A percentile compares a stretch with the other conserved stretches of the same genome.
Evolutionary conservation across 2,888 invertebrate species (phyloP).

Genomic region (Drosophila neotestacea): DNA sequence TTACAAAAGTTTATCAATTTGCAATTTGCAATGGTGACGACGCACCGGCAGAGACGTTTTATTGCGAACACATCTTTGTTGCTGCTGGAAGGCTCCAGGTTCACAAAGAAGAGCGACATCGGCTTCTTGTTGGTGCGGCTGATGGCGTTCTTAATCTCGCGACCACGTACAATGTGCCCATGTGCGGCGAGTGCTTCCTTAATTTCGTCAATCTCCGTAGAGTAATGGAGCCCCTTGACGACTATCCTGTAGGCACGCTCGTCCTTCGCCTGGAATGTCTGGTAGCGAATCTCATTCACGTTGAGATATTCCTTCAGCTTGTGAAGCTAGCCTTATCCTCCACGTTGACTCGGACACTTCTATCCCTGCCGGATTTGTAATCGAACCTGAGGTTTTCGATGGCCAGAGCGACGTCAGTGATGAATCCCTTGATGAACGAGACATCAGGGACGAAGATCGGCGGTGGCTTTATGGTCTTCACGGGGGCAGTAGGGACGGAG

Average conservation of each 20-base stretch:
- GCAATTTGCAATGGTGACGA: too few relatives aligned
- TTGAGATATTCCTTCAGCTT: background rate
- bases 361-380: background rate
- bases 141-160: too few relatives aligned
- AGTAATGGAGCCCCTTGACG: background rate
- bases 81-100: too few relatives aligned
- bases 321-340: background rate
- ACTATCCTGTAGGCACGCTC: background rate
- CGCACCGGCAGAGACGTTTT: too few relatives aligned
- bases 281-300: background rate
- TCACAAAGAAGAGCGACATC: too few relatives aligned
- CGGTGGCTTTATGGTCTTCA: background rate
- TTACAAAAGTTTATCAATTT: too few relatives aligned
- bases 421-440: background rate
- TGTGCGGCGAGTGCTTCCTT: too few relatives aligned
- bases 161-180: too few relatives aligned
- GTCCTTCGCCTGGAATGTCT: background rate
- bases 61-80: too few relatives aligned
- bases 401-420: background rate
- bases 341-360: background rate
- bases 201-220: rapidly evolving
- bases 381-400: background rate
- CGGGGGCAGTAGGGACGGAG: background rate
- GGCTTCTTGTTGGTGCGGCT: too few relatives aligned
- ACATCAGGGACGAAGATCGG: background rate